A percentile compares a stretch with the other conserved stretches of the same genome.
Evolutionary conservation across 1,140 invertebrate species (phyloP).

Genomic region (Archivesica marissinica): DNA sequence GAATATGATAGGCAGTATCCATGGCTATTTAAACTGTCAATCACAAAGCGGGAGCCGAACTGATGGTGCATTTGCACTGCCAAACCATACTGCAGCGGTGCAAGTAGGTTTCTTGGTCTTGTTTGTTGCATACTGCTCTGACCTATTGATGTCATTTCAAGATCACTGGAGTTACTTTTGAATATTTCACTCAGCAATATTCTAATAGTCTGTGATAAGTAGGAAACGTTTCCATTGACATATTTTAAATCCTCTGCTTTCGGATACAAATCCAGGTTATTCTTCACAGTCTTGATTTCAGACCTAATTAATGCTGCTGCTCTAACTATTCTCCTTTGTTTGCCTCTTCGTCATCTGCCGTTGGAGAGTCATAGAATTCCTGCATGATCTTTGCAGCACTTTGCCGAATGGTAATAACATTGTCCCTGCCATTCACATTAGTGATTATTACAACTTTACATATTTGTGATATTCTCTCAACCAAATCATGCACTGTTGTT

Average conservation of each 20-base stretch:
- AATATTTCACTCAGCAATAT: slow-evolving; percentile 20
- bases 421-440: slow-evolving; percentile 47
- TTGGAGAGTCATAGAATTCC: slow-evolving; percentile 35
- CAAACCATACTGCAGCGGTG: background rate
- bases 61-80: slow-evolving; percentile 68
- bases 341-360: background rate
- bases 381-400: slow-evolving; percentile 47
- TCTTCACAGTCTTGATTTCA: slow-evolving; percentile 45
- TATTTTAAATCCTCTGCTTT: slow-evolving; percentile 1
- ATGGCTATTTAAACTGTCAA: slow-evolving; percentile 65
- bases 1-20: slow-evolving; percentile 14
- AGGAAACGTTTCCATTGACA: slow-evolving; percentile 3
- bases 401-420: slow-evolving; percentile 53
- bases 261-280: slow-evolving; percentile 9
- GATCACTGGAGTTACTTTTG: no score
- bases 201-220: slow-evolving; percentile 46
- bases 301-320: slow-evolving; percentile 55
- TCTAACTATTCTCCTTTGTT: slow-evolving; percentile 17
- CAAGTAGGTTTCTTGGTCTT: background rate
- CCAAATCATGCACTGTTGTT: slow-evolving; percentile 59
- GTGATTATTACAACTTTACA: slow-evolving; percentile 59
- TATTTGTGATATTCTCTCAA: slow-evolving; percentile 56
- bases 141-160: no score
- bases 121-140: background rate
- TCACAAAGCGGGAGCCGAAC: slow-evolving; percentile 68